Evolutionary conservation across 2,797 vertebrate genomes (phyloP).

Genomic region (Siniperca scherzeri): DNA sequence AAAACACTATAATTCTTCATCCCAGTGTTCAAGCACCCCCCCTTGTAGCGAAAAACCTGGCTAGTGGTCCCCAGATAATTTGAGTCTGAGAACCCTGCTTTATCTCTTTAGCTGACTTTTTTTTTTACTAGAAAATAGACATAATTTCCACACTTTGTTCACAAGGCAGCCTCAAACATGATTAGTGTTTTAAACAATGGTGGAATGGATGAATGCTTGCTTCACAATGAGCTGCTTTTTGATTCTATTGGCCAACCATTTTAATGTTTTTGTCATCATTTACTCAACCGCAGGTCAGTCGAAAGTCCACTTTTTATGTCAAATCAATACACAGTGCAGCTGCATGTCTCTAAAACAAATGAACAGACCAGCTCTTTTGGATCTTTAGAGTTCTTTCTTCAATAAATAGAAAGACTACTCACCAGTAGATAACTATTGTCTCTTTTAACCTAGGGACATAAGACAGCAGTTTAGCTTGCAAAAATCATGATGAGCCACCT

Average conservation of each 20-base stretch:
- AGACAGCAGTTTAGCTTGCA: constrained; percentile 71
- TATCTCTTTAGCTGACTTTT: not conserved
- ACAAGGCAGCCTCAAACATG: constrained; percentile 11
- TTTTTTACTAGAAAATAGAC: not conserved
- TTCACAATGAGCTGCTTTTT: constrained; percentile 10
- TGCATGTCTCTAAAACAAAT: constrained; percentile 33
- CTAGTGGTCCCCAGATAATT: not conserved
- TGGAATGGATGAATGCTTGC: not conserved
- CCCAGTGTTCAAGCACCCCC: not conserved
- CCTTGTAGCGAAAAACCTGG: not conserved
- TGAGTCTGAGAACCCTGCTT: not conserved
- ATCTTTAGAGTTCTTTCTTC: not conserved
- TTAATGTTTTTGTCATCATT: constrained; percentile 23
- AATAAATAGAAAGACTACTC: constrained; percentile 43
- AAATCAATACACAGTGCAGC: constrained; percentile 42
- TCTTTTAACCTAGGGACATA: constrained; percentile 69
- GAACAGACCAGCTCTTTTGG: constrained; percentile 4
- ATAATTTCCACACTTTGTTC: not conserved
- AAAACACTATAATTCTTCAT: not conserved
- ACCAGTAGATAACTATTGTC: constrained; percentile 46
- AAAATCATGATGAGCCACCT: constrained; percentile 76
- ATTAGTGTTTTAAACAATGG: constrained; percentile 3
- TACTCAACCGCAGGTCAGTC: constrained; percentile 21
- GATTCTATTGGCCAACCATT: constrained; percentile 5
- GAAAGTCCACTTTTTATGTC: constrained; percentile 42